Base-by-base conservation (phyloP, 64 coral and sea anemone genomes). In the Montipora capricornis region DNA sequence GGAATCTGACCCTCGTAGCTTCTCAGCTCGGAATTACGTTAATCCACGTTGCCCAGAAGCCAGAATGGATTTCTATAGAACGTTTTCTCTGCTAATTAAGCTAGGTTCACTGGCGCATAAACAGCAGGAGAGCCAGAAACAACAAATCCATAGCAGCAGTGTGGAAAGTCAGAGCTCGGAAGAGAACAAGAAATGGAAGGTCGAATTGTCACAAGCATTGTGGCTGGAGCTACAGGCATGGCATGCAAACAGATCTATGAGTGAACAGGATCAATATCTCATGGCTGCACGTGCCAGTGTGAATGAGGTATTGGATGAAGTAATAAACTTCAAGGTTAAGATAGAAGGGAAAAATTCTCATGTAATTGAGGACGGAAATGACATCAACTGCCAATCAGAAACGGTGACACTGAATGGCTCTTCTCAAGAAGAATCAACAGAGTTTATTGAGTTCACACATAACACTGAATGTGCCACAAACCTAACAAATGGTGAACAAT, bases 171-270 rank as follows among this genome's bases (percentile, higher is more conserved):
- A 97, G 70, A 97, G 71, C 19, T 95, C 92, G 20, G 95, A 96
- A 45, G 98, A 99, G 62, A 91, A 92, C 15, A 96, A 96, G 16
- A 96, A 92, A 45, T 99, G 87, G 86, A 87, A 99, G 49, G 69
- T 99, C 4, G 94, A 96, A 48, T 76, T 93, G 26, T 89, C 87
- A 1, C 92, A 96, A 79, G 98, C 98, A 13, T 59, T 99, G 47
- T 99, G 98, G 98, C 80, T 99, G 67, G 98, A 99, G 58, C 61
- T 99, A 6, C 95, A 95, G 57, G 98, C 98, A 3, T 99, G 98
- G 98, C 98, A 94, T 55, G 90, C 88, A 13, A 87, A 81, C 22
- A 74, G 89, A 62, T 87, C 89, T 0, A 99, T 99, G 98, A 59
- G 80, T 17, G 95, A 99, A 55, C 98, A 99, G 45, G 98, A 99